Conservation (phyloP, 2,113 vertebrate species). For the Sinocyclocheilus anophthalmus region DNA sequence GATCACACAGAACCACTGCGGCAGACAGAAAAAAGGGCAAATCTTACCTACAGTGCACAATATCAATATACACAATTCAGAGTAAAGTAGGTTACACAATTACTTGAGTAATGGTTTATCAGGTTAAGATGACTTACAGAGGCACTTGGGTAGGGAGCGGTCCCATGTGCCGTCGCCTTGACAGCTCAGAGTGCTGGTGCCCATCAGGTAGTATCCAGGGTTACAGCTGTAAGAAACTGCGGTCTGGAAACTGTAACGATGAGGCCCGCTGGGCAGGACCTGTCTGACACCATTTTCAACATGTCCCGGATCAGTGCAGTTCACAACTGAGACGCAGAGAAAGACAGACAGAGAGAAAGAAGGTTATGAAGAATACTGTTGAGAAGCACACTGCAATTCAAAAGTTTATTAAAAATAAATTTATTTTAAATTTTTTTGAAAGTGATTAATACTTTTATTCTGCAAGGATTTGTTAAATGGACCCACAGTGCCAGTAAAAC, state of each 20-base stretch:
- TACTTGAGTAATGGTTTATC: background rate
- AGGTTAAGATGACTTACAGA: constrained; percentile 81
- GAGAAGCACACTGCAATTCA: background rate
- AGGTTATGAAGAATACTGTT: background rate
- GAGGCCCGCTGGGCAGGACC: constrained; percentile 83
- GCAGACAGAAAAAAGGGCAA: background rate
- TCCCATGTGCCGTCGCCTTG: constrained; percentile 99
- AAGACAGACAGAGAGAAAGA: constrained; percentile 6
- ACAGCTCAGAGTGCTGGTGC: constrained; percentile 90
- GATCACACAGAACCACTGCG: constrained; percentile 93
- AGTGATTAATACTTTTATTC: too few species aligned
- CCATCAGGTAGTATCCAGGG: constrained; percentile 92
- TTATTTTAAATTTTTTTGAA: too few species aligned
- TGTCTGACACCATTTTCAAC: constrained; percentile 90
- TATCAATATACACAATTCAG: background rate
- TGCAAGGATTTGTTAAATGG: too few species aligned
- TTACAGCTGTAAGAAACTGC: constrained; percentile 90
- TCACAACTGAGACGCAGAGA: constrained; percentile 82
- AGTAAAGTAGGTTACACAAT: background rate
- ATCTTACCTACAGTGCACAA: background rate
- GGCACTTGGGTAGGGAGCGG: constrained; percentile 89
- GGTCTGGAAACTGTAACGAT: constrained; percentile 93
- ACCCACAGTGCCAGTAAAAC: too few species aligned
- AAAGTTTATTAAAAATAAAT: too few species aligned
- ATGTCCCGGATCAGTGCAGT: constrained; percentile 94